These are phyloP conservation scores for Melanostoma mellinum DNA, from an alignment of 2,888 invertebrate species.

Conservation along the genomic window DNA sequence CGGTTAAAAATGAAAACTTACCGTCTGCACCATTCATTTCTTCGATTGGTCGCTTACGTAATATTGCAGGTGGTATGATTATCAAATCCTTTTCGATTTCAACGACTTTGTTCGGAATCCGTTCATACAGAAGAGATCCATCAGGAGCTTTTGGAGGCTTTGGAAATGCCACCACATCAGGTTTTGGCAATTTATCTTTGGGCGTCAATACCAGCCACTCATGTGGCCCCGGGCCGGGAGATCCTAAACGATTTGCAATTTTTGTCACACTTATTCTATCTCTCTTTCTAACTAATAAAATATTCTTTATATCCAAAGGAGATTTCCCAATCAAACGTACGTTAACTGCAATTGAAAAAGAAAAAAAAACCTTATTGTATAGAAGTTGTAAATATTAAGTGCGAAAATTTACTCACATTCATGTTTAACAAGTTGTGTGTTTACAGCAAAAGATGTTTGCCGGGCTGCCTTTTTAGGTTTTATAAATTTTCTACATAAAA, in stretches of 20 bases:
- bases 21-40: slow-evolving; percentile 85
- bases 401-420: slow-evolving; percentile 86
- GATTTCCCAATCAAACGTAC: slow-evolving; percentile 84
- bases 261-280: slow-evolving; percentile 87
- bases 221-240: slow-evolving; percentile 84
- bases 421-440: slow-evolving; percentile 91
- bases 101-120: slow-evolving; percentile 89
- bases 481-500: slow-evolving; percentile 91
- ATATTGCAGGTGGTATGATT: slow-evolving; percentile 84
- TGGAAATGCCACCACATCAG: slow-evolving; percentile 92
- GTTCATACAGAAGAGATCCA: slow-evolving; percentile 93
- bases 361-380: background rate
- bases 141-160: slow-evolving; percentile 95
- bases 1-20: slow-evolving; percentile 51
- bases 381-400: background rate
- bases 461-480: slow-evolving; percentile 94
- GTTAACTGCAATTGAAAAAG: slow-evolving; percentile 81
- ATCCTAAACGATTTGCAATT: slow-evolving; percentile 88
- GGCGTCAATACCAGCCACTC: slow-evolving; percentile 82
- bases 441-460: slow-evolving; percentile 91
- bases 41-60: slow-evolving; percentile 94
- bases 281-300: slow-evolving; percentile 84
- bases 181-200: slow-evolving; percentile 88
- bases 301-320: slow-evolving; percentile 83
- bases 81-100: slow-evolving; percentile 85